These are phyloP conservation scores for Toxotes jaculatrix DNA, from an alignment of 2,113 vertebrate species.

Conservation along the genomic window DNA sequence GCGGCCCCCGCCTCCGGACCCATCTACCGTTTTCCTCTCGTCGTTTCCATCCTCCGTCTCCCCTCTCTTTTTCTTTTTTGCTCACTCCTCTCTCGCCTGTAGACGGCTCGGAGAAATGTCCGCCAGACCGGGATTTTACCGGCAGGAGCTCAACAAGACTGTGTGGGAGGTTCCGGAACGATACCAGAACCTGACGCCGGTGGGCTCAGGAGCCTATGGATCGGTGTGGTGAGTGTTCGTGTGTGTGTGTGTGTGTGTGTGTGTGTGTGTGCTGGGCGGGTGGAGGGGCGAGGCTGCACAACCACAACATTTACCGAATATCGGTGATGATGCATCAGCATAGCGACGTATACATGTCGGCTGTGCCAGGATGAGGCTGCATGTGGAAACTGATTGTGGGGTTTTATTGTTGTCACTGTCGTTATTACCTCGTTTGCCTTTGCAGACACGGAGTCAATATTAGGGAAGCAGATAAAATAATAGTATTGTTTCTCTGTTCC, in stretches of 20 bases:
- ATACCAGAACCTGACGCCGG: slow-evolving; percentile 96
- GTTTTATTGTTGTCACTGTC: slow-evolving; percentile 13
- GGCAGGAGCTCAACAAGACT: slow-evolving; percentile 98
- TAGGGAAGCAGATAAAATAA: not conserved
- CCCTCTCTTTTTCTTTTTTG: not conserved
- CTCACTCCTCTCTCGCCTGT: not conserved
- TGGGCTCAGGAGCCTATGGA: slow-evolving; percentile 96
- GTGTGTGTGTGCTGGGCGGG: slow-evolving; percentile 19
- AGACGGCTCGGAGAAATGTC: slow-evolving; percentile 65
- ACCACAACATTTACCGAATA: slow-evolving; percentile 28
- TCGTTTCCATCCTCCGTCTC: not conserved
- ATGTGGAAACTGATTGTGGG: not conserved
- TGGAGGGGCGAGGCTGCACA: slow-evolving; percentile 61
- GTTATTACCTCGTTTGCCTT: not conserved
- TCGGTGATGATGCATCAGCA: slow-evolving; percentile 41
- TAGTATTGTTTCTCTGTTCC: not conserved
- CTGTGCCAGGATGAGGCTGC: slow-evolving; percentile 3
- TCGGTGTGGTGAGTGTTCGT: slow-evolving; percentile 91
- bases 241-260: slow-evolving; percentile 26
- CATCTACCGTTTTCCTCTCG: slow-evolving; percentile 11
- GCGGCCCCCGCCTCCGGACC: slow-evolving; percentile 22
- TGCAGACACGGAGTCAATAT: not conserved
- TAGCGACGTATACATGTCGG: not conserved
- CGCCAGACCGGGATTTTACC: slow-evolving; percentile 92
- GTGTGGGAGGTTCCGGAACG: slow-evolving; percentile 97